phyloP scores from a whole-genome alignment of 2,888 invertebrate genomes.

The Gonocerus acuteangulatus region DNA sequence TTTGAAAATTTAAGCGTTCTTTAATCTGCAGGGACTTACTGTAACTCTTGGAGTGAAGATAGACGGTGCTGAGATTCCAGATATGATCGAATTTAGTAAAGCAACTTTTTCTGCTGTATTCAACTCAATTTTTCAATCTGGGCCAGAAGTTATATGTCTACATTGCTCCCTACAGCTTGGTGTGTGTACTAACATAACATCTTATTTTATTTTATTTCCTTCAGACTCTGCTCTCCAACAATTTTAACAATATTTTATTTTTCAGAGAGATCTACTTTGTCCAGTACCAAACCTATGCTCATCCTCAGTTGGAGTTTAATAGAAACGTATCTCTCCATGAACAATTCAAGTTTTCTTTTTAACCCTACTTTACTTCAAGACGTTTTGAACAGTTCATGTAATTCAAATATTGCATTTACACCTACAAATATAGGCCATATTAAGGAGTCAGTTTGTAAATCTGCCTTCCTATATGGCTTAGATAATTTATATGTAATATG shows the following conservation, averaged over 20 bases:
- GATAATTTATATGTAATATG: too few species aligned
- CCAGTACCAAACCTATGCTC: slow-evolving; percentile 57
- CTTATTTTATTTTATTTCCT: too few species aligned
- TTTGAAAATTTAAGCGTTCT: too few species aligned
- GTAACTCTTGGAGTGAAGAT: slow-evolving; percentile 22
- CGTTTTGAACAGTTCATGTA: slow-evolving; percentile 11
- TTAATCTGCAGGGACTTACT: slow-evolving; percentile 10
- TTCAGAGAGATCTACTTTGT: slow-evolving; percentile 55
- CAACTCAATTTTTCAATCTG: slow-evolving; percentile 28
- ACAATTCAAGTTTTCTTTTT: slow-evolving; percentile 6
- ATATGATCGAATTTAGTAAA: slow-evolving; percentile 29
- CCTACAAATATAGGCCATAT: background rate
- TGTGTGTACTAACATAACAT: too few species aligned
- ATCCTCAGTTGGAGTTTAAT: slow-evolving; percentile 50
- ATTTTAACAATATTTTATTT: too few species aligned
- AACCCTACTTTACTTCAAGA: slow-evolving; percentile 28
- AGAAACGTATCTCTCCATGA: slow-evolving; percentile 26
- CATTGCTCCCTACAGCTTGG: slow-evolving; percentile 33
- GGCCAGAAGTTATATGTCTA: slow-evolving; percentile 24
- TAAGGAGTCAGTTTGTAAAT: too few species aligned
- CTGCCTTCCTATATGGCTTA: too few species aligned
- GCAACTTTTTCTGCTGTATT: slow-evolving; percentile 22
- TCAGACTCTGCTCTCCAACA: too few species aligned
- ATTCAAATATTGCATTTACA: background rate
- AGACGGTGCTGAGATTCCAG: slow-evolving; percentile 26